Conservation (phyloP, 1,140 invertebrate species). For the Temnothorax curvispinosus region DNA sequence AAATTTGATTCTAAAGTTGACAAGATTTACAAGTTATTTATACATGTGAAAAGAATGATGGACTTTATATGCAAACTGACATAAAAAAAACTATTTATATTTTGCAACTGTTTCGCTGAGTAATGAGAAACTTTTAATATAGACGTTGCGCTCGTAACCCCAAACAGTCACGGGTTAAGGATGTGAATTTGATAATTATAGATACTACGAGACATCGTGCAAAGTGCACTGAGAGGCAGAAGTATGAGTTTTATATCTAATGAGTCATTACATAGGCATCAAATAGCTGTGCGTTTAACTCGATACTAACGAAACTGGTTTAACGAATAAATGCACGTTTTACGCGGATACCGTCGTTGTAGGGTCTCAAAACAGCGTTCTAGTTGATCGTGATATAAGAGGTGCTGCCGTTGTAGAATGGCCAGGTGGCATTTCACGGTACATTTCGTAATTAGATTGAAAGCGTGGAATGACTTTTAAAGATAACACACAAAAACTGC, state of each 20-base stretch:
- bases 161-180: neutral
- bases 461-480: constrained; percentile 25
- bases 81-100: neutral
- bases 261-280: constrained; percentile 31
- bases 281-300: constrained; percentile 12
- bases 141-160: neutral
- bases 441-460: constrained; percentile 57
- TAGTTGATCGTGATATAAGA: constrained; percentile 48
- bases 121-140: neutral
- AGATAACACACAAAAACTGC: constrained; percentile 17
- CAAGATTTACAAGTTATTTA: constrained; percentile 13
- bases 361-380: constrained; percentile 45
- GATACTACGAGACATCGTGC: neutral
- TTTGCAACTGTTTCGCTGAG: neutral
- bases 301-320: constrained; percentile 49
- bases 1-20: constrained; percentile 17
- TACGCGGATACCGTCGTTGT: neutral
- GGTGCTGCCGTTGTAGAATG: neutral
- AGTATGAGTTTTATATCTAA: neutral
- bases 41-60: neutral
- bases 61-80: neutral
- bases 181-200: constrained; percentile 6
- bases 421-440: constrained; percentile 8
- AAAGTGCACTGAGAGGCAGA: neutral
- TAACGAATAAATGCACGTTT: constrained; percentile 37